phyloP scores from a whole-genome alignment of 2,797 vertebrate species.

The Lepilemur septentrionalis region DNA sequence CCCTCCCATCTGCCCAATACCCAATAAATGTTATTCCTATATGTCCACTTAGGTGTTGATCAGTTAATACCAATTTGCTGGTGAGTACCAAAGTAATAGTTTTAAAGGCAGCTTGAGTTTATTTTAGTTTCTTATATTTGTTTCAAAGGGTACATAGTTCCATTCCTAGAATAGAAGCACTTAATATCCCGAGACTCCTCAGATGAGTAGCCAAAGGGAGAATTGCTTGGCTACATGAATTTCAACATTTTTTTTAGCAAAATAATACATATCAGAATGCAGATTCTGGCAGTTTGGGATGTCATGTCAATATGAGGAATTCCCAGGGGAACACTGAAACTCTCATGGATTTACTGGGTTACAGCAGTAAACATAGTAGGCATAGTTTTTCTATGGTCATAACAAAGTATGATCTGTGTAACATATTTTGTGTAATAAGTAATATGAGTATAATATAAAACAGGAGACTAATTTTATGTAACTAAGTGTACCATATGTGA shows the following conservation, averaged over 20 bases:
- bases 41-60: too few species aligned
- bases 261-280: conserved; percentile 60
- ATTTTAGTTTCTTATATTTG: conserved; percentile 53
- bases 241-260: conserved; percentile 54
- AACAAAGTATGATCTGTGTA: conserved; percentile 65
- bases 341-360: conserved; percentile 16
- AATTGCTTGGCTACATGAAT: conserved; percentile 29
- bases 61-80: too few species aligned
- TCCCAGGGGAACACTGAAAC: conserved; percentile 15
- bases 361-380: conserved; percentile 51
- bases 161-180: conserved; percentile 50
- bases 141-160: conserved; percentile 50
- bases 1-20: too few species aligned
- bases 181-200: conserved; percentile 21
- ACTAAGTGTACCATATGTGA: conserved; percentile 66
- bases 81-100: too few species aligned
- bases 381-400: conserved; percentile 69
- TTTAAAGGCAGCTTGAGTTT: conserved; percentile 49
- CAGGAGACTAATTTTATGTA: conserved; percentile 68
- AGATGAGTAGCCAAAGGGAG: conserved; percentile 52
- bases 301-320: not conserved
- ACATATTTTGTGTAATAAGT: conserved; percentile 72
- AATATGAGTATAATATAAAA: conserved; percentile 74
- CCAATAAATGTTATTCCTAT: too few species aligned
- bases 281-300: conserved; percentile 47